Evolutionary conservation across 2,888 invertebrate species (phyloP).

Genomic region (Chesias legatella): DNA sequence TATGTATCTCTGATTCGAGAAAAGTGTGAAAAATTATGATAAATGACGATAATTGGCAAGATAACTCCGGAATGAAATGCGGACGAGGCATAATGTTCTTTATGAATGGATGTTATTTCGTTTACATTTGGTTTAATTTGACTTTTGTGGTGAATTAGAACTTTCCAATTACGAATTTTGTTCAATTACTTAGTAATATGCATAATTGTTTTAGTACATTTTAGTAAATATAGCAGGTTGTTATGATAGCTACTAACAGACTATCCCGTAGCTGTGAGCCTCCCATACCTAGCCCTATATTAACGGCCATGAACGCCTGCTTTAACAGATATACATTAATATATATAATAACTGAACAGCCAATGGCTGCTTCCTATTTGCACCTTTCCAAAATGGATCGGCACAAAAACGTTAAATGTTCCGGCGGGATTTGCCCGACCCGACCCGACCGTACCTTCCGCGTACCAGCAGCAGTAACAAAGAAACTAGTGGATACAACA

Average conservation of each 20-base stretch:
- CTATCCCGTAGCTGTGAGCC: too few relatives aligned
- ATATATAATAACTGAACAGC: too few relatives aligned
- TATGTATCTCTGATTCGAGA: slow-evolving; percentile 26
- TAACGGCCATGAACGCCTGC: too few relatives aligned
- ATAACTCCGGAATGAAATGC: slow-evolving; percentile 26
- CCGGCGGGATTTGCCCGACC: slow-evolving; percentile 18
- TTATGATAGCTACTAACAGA: too few relatives aligned
- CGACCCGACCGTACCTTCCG: slow-evolving; percentile 15
- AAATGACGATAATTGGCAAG: slow-evolving; percentile 26
- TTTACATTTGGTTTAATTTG: slow-evolving; percentile 1
- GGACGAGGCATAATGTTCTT: slow-evolving; percentile 19
- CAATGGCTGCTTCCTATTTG: not conserved
- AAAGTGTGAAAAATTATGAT: slow-evolving; percentile 28
- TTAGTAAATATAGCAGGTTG: too few relatives aligned
- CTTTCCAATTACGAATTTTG: too few relatives aligned
- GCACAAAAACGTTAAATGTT: slow-evolving; percentile 19
- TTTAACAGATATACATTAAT: too few relatives aligned
- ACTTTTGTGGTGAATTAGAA: slow-evolving; percentile 1
- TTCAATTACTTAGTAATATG: too few relatives aligned
- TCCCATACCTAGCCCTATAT: too few relatives aligned
- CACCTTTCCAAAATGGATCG: slow-evolving; percentile 10
- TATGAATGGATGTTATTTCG: slow-evolving; percentile 1
- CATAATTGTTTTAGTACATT: too few relatives aligned
- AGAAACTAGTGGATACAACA: slow-evolving; percentile 66
- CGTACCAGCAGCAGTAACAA: too few relatives aligned